These are phyloP conservation scores for Cottus gobio DNA, from an alignment of 2,113 vertebrate species.

Conservation along the genomic window DNA sequence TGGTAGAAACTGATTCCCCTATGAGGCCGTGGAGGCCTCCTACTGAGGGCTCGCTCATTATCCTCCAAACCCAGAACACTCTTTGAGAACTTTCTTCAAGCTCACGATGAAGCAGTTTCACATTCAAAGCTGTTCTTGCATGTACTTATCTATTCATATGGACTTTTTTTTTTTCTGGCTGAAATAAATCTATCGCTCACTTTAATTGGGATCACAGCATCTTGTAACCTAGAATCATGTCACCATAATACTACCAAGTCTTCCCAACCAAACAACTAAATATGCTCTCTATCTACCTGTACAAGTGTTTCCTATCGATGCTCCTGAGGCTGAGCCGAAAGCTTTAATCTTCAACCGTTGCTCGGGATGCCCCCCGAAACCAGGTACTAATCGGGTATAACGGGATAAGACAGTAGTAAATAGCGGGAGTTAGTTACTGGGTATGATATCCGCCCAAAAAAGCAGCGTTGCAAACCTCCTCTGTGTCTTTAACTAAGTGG, in stretches of 20 bases:
- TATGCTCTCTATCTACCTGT: background rate
- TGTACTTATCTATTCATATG: background rate
- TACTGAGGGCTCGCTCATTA: conserved; percentile 14
- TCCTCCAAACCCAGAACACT: background rate
- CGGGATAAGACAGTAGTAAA: too few species aligned
- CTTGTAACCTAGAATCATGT: background rate
- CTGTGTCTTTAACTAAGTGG: too few species aligned
- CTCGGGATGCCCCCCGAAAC: too few species aligned
- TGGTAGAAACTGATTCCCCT: conserved; percentile 22
- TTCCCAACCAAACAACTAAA: background rate
- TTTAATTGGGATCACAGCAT: background rate
- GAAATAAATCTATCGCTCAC: background rate
- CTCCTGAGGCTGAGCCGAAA: background rate
- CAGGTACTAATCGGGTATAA: too few species aligned
- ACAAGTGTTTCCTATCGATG: background rate
- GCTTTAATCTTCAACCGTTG: background rate
- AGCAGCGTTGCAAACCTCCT: too few species aligned
- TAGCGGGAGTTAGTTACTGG: too few species aligned
- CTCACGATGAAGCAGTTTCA: background rate
- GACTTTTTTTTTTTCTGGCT: background rate
- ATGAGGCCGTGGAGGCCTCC: background rate
- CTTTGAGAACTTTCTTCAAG: background rate
- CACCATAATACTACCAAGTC: background rate
- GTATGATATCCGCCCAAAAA: too few species aligned
- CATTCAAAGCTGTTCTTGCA: background rate